Percentiles rank a stretch among this genome's conserved stretches.
phyloP scores from a whole-genome alignment of 2,797 vertebrate genomes.

The Vireo griseus region DNA sequence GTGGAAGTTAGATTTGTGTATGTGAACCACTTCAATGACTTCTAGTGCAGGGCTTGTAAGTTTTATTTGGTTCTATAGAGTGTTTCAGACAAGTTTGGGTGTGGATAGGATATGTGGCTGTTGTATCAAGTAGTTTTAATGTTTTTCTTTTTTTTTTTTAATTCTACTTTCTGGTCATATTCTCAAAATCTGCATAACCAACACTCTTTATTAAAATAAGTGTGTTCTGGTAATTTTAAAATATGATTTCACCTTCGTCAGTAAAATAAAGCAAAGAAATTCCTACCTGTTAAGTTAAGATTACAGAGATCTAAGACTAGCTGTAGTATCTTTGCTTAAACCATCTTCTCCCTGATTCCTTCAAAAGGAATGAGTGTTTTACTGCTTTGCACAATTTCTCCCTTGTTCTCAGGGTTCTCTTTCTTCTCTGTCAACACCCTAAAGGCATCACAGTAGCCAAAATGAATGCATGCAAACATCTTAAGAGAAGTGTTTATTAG shows the following conservation, averaged over 20 bases:
- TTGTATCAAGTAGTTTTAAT: neutral
- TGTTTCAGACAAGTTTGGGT: neutral
- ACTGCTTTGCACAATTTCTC: neutral
- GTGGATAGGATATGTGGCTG: neutral
- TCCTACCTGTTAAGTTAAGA: neutral
- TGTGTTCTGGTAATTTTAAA: neutral
- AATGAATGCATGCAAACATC: neutral
- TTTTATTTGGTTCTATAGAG: neutral
- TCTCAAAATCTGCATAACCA: neutral
- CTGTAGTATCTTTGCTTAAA: neutral
- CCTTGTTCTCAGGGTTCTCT: neutral
- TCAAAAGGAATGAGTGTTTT: neutral
- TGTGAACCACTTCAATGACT: neutral
- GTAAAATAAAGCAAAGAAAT: neutral
- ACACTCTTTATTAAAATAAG: neutral
- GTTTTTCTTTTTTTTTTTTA: neutral
- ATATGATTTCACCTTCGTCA: neutral
- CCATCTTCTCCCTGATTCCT: neutral
- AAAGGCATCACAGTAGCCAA: neutral
- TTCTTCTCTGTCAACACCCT: neutral
- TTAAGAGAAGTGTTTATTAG: neutral
- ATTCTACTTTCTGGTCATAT: neutral
- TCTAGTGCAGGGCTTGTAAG: neutral
- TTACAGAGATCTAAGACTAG: neutral
- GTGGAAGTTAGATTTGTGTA: neutral